A percentile compares a stretch with the other conserved stretches of the same genome.
phyloP scores from a whole-genome alignment of 2,888 invertebrate species.

The Hydrotaea cyrtoneurina region DNA sequence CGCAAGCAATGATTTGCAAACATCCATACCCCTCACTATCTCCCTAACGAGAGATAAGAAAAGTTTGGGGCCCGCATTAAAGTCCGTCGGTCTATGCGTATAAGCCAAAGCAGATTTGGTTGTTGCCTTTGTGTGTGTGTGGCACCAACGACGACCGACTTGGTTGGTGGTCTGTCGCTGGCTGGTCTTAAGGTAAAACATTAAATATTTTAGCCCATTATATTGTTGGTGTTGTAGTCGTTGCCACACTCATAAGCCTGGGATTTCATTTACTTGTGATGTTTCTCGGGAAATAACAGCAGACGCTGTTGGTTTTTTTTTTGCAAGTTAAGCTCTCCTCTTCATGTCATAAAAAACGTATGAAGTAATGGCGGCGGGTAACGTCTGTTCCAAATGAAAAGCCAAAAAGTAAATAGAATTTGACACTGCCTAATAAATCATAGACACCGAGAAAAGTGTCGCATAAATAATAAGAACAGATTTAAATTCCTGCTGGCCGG shows the following conservation, averaged over 20 bases:
- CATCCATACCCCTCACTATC: background rate
- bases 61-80: too few relatives aligned
- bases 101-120: too few relatives aligned
- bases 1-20: background rate
- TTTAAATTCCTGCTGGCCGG: background rate
- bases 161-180: background rate
- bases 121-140: background rate
- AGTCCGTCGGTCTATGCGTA: background rate
- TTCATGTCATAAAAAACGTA: background rate
- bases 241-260: background rate
- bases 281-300: background rate
- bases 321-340: background rate
- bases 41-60: background rate
- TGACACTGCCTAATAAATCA: slow-evolving; percentile 1
- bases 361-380: background rate
- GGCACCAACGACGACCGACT: background rate
- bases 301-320: background rate
- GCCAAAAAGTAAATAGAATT: background rate
- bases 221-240: background rate
- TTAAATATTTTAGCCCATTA: background rate
- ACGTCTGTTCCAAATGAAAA: background rate
- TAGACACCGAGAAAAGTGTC: background rate
- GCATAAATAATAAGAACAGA: background rate
- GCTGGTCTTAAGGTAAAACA: background rate
- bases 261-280: background rate